These are phyloP conservation scores for Monodelphis domestica DNA, from an alignment of 2,797 vertebrate genomes.

Conservation along the genomic window DNA sequence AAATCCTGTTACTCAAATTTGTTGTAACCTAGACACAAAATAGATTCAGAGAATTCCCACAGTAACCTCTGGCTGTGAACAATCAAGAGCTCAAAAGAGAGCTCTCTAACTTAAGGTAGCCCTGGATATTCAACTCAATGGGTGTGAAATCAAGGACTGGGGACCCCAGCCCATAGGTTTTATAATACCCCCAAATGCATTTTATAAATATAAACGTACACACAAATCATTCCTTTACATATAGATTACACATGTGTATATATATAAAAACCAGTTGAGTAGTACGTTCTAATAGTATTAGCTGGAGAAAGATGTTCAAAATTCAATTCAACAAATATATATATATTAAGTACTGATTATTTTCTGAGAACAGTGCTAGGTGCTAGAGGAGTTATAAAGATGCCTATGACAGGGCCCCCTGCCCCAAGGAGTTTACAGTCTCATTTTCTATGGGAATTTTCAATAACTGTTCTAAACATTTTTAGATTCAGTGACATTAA, in stretches of 20 bases:
- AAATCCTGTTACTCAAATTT: not conserved
- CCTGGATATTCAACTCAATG: not conserved
- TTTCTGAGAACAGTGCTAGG: not conserved
- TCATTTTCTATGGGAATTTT: not conserved
- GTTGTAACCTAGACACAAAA: not conserved
- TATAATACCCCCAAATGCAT: too few species aligned
- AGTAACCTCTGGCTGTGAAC: not conserved
- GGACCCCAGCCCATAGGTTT: not conserved
- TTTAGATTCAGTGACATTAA: not conserved
- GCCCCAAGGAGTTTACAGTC: not conserved
- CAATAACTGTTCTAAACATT: not conserved
- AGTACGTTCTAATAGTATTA: not conserved
- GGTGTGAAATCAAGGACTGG: not conserved
- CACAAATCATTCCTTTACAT: too few species aligned
- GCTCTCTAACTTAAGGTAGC: not conserved
- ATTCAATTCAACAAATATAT: not conserved
- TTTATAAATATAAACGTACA: too few species aligned
- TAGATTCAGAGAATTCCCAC: not conserved
- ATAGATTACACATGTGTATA: too few species aligned
- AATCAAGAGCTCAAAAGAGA: not conserved
- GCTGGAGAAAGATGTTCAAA: not conserved
- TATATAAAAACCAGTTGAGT: not conserved
- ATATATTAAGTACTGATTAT: not conserved
- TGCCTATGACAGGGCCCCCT: not conserved
- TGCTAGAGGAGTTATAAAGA: not conserved